phyloP scores from a whole-genome alignment of 2,888 invertebrate genomes.

The Andrena hattorfiana region DNA sequence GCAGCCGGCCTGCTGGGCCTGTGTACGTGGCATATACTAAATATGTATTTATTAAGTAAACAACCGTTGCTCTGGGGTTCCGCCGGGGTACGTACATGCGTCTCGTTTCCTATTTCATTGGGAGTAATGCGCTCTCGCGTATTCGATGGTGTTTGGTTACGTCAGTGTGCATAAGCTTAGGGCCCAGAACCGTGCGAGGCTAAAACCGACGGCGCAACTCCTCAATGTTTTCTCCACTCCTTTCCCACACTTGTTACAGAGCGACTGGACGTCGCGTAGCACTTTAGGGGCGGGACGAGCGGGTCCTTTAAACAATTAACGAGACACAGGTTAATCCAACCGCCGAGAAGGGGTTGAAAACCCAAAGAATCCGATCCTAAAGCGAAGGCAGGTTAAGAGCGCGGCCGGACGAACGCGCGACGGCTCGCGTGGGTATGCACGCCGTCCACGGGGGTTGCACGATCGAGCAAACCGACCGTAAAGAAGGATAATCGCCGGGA shows the following conservation, averaged over 20 bases:
- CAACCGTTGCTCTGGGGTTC: slow-evolving; percentile 73
- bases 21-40: slow-evolving; percentile 78
- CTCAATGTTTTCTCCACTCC: background rate
- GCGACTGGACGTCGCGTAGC: background rate
- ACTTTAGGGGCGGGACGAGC: background rate
- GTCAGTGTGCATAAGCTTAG: slow-evolving; percentile 42
- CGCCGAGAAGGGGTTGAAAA: slow-evolving; percentile 10
- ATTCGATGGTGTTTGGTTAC: slow-evolving; percentile 54
- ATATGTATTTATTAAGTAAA: slow-evolving; percentile 85
- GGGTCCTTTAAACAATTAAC: slow-evolving; percentile 15
- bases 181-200: background rate
- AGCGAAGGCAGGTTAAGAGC: slow-evolving; percentile 27
- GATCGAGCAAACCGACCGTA: slow-evolving; percentile 61
- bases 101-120: slow-evolving; percentile 69
- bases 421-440: background rate
- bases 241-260: background rate
- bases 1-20: slow-evolving; percentile 79
- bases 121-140: slow-evolving; percentile 49
- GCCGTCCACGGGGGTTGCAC: background rate
- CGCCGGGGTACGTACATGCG: slow-evolving; percentile 40
- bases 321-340: slow-evolving; percentile 10
- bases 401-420: background rate
- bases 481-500: slow-evolving; percentile 68
- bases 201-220: background rate
- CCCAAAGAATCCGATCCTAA: slow-evolving; percentile 4